Base-by-base conservation (phyloP, 2,113 vertebrate genomes). In the Salvator merianae region DNA sequence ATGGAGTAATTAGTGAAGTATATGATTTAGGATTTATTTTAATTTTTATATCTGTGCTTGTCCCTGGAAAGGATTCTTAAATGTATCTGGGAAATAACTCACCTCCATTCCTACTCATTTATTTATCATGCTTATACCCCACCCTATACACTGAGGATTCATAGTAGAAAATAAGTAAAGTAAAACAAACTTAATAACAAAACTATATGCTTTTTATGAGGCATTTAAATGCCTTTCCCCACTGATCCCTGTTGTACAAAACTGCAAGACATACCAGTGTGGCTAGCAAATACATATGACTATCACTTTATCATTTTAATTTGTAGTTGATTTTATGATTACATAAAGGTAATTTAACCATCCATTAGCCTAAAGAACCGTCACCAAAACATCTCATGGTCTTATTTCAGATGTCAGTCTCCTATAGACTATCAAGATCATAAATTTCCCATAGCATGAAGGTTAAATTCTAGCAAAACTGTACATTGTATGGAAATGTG, bases 181-280 rank as follows among this genome's bases (percentile, higher is more conserved):
- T 16, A 68, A 32, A 68, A 68, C 66, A 68, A 3, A 24, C 63
- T 28, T 10, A 26, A 65, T 24, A 65, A 65, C 22, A 26, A 68
- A 5, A 68, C 26, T 68, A 76, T 59, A 47, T 62, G 30, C 55
- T 88, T 32, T 85, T 63, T 90, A 8, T 28, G 84, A 62, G 77
- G 74, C 72, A 82, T 88, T 43, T 26, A 89, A 85, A 78, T 78
- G 8, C 73, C 18, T 81, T 16, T 16, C 62, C n/a, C 66, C n/a
- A 34, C n/a, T 55, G 53, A 55, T 55, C 69, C 38, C 22, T 77
- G 3, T 0, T 16, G 47, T 40, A 69, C 63, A 69, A 47, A 65
- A 59, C 77, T 78, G 30, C 18, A 84, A 24, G 47, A 22, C 4
- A 36, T 26, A 50, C 50, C 65, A 76, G 32, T 38, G 34, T 32